Evolutionary conservation across 2,113 vertebrate species (phyloP).

Genomic region (Notechis scutatus): DNA sequence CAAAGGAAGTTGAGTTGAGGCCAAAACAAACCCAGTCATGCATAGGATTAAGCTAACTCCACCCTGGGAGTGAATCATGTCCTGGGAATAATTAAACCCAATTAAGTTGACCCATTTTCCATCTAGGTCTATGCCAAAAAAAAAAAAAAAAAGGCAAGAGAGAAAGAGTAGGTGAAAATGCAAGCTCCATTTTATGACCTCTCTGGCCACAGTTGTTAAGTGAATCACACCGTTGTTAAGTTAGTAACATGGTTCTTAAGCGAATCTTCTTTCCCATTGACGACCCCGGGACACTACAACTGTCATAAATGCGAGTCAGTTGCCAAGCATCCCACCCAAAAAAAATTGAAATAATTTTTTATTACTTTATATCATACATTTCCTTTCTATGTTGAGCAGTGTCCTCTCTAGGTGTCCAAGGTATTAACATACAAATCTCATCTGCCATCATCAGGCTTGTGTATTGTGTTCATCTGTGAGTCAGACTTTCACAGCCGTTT

Average conservation of each 20-base stretch:
- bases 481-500: too few relatives aligned
- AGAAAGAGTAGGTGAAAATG: not conserved
- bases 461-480: too few relatives aligned
- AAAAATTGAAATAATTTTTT: too few relatives aligned
- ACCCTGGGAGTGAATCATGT: not conserved
- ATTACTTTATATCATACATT: too few relatives aligned
- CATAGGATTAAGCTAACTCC: not conserved
- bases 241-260: not conserved
- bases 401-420: too few relatives aligned
- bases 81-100: not conserved
- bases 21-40: not conserved
- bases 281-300: too few relatives aligned
- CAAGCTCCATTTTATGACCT: not conserved
- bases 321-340: too few relatives aligned
- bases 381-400: too few relatives aligned
- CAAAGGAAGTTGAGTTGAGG: not conserved
- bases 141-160: not conserved
- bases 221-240: not conserved
- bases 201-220: not conserved
- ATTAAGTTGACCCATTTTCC: not conserved
- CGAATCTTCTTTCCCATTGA: too few relatives aligned
- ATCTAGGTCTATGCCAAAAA: not conserved
- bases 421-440: too few relatives aligned
- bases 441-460: too few relatives aligned
- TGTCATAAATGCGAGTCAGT: too few relatives aligned